phyloP scores from a whole-genome alignment of 2,113 vertebrate genomes.

The Tragelaphus strepsiceros region DNA sequence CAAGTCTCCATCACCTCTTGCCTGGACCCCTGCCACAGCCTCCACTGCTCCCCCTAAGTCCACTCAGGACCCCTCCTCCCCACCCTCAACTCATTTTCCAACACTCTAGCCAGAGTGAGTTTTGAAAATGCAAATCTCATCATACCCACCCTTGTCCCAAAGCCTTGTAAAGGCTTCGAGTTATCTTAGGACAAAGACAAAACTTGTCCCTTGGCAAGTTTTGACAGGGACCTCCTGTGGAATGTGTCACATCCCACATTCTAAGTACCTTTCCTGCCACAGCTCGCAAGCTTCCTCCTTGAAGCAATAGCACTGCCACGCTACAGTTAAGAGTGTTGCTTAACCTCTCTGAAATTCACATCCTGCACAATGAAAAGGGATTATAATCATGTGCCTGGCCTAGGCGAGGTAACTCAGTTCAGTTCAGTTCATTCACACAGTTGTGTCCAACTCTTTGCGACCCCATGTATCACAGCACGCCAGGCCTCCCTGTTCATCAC shows the following conservation, averaged over 20 bases:
- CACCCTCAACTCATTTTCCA: not conserved
- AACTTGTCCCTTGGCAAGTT: not conserved
- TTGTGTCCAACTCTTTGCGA: too few relatives aligned
- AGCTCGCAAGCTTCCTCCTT: not conserved
- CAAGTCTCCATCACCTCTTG: not conserved
- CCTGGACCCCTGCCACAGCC: not conserved
- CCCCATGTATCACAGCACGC: too few relatives aligned
- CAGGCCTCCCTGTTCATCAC: too few relatives aligned
- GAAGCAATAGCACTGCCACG: accelerated
- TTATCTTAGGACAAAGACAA: not conserved
- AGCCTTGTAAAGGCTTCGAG: not conserved
- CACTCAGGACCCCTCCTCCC: not conserved
- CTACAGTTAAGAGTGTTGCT: not conserved
- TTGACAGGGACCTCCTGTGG: not conserved
- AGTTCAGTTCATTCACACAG: too few relatives aligned
- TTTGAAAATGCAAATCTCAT: not conserved
- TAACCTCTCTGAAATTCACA: not conserved
- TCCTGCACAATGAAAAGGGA: not conserved
- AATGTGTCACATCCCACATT: not conserved
- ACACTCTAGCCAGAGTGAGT: not conserved
- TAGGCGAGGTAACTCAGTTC: not conserved
- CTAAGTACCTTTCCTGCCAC: not conserved
- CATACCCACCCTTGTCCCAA: not conserved
- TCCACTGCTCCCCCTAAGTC: not conserved
- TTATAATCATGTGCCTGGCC: not conserved